Evolutionary conservation across 2,888 invertebrate genomes (phyloP).

Genomic region (Sinopyrophorus schimmeli): DNA sequence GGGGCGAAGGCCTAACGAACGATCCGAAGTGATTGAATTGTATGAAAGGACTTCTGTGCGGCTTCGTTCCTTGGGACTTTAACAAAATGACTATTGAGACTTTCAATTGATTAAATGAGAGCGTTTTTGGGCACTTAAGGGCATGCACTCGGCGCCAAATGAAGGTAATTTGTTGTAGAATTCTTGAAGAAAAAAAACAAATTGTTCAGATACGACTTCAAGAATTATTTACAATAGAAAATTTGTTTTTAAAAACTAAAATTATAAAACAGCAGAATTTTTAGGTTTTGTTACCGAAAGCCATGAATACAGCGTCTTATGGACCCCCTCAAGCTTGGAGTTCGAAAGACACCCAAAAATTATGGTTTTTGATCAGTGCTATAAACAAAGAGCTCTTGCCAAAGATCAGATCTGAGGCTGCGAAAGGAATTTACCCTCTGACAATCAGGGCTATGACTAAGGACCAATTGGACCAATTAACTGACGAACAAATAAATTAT

Average conservation of each 20-base stretch:
- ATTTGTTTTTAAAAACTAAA: not conserved
- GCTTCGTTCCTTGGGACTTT: conserved; percentile 7
- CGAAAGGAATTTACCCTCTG: conserved; percentile 6
- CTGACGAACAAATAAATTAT: conserved; percentile 9
- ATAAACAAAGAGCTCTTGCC: conserved; percentile 1
- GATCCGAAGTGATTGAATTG: conserved; percentile 2
- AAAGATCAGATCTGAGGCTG: conserved; percentile 11
- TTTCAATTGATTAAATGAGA: not conserved
- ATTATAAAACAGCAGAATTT: too few species aligned
- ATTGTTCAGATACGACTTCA: too few species aligned
- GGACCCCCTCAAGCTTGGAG: conserved; percentile 21
- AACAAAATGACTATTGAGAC: not conserved
- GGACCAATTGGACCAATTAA: not conserved
- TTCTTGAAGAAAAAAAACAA: too few species aligned
- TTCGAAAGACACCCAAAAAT: not conserved
- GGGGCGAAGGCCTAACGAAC: not conserved
- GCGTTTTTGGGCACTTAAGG: conserved; percentile 5
- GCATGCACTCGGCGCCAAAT: conserved; percentile 6
- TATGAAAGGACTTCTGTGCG: conserved; percentile 15
- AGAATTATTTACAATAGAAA: too few species aligned
- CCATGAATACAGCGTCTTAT: conserved; percentile 1
- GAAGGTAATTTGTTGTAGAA: conserved; percentile 1
- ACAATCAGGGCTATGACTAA: not conserved
- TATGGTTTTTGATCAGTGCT: conserved; percentile 9
- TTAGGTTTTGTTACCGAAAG: conserved; percentile 8